Conservation (phyloP, 2,888 invertebrate genomes). For the Aleiodes leptofemur region DNA sequence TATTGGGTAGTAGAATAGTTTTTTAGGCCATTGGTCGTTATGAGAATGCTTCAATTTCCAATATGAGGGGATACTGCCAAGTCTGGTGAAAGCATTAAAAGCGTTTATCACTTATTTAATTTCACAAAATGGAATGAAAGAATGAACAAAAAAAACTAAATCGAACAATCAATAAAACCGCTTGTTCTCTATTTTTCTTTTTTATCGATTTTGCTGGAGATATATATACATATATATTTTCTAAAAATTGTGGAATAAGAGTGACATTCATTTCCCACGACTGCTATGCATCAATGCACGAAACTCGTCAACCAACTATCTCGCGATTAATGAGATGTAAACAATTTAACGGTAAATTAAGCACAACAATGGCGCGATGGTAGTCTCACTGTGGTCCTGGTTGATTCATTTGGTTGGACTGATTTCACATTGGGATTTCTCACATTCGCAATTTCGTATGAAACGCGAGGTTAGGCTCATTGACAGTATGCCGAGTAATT, state of each 20-base stretch:
- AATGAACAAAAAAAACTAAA: neutral
- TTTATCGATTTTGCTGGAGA: neutral
- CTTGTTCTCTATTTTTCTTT: slow-evolving; percentile 21
- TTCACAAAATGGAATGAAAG: slow-evolving; percentile 4
- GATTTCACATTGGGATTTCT: slow-evolving; percentile 16
- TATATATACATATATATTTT: slow-evolving; percentile 43
- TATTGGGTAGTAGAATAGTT: slow-evolving; percentile 1
- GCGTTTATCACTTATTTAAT: slow-evolving; percentile 20
- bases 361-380: slow-evolving; percentile 70
- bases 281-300: slow-evolving; percentile 72
- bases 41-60: slow-evolving; percentile 17
- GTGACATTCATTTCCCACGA: slow-evolving; percentile 66
- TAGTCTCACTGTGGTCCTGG: slow-evolving; percentile 44
- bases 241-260: slow-evolving; percentile 63
- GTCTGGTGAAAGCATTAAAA: slow-evolving; percentile 13
- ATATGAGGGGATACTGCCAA: slow-evolving; percentile 19
- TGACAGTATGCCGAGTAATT: slow-evolving; percentile 35
- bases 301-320: slow-evolving; percentile 51
- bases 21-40: neutral
- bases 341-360: slow-evolving; percentile 75
- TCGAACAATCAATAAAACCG: too few relatives aligned
- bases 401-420: slow-evolving; percentile 21
- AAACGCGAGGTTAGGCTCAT: slow-evolving; percentile 15
- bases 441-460: neutral
- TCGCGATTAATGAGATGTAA: slow-evolving; percentile 74